Evolutionary conservation across 2,797 vertebrate species (phyloP).

Genomic region (Leptodactylus fallax): DNA sequence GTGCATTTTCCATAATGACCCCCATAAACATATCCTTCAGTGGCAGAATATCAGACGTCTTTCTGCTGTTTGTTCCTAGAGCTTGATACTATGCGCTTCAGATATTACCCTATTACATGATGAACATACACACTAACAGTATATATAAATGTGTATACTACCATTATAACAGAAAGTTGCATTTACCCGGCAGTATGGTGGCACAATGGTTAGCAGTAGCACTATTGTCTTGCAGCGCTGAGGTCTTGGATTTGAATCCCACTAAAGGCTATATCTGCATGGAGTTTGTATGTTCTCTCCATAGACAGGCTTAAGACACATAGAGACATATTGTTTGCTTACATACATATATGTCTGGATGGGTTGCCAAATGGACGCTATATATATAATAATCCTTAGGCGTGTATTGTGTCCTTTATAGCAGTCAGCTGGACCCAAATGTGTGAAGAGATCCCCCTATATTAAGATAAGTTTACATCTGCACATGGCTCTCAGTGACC

Average conservation of each 20-base stretch:
- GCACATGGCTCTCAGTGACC: no score
- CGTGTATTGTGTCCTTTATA: background rate
- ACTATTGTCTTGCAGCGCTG: no score
- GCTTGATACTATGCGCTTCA: background rate
- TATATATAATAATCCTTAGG: background rate
- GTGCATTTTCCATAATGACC: slow-evolving; percentile 68
- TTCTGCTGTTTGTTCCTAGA: background rate
- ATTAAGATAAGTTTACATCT: no score
- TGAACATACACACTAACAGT: background rate
- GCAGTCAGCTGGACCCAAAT: background rate
- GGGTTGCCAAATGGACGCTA: background rate
- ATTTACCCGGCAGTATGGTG: no score
- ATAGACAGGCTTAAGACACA: no score
- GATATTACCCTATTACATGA: background rate
- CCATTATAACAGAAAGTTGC: no score
- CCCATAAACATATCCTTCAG: background rate
- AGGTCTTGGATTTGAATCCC: no score
- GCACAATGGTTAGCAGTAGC: no score
- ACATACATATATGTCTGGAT: background rate
- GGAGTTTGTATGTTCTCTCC: no score
- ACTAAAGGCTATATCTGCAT: no score
- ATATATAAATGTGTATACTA: background rate
- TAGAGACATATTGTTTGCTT: background rate
- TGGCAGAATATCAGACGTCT: background rate
- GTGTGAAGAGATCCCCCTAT: background rate